Percentiles rank a stretch among this genome's conserved stretches.
Evolutionary conservation across 2,888 invertebrate genomes (phyloP).

Genomic region (Leistus spinibarbis): DNA sequence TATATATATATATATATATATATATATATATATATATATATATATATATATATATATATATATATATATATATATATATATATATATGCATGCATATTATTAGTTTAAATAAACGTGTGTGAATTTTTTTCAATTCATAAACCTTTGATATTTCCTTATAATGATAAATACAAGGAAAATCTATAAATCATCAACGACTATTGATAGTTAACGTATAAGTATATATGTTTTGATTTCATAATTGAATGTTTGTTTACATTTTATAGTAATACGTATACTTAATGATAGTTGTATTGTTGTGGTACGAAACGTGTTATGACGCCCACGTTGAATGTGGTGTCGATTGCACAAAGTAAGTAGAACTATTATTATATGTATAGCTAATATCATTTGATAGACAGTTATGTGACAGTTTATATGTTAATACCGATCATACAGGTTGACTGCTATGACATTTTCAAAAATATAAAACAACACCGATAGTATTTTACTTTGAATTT

Average conservation of each 20-base stretch:
- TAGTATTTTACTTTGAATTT: too few species aligned
- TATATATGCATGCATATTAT: neutral
- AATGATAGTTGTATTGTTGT: neutral
- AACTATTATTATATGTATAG: neutral
- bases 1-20: neutral
- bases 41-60: neutral
- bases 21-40: neutral
- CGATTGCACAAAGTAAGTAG: neutral
- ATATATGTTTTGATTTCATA: neutral
- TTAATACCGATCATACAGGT: too few species aligned
- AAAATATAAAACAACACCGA: too few species aligned
- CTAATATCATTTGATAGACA: neutral
- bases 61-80: neutral
- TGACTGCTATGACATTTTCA: too few species aligned
- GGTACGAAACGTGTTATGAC: neutral
- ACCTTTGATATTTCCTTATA: too few species aligned
- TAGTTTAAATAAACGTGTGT: neutral
- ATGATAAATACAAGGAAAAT: neutral
- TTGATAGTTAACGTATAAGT: neutral
- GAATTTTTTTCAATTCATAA: neutral
- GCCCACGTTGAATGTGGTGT: neutral
- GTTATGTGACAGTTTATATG: too few species aligned
- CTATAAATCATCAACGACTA: neutral
- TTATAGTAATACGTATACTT: neutral
- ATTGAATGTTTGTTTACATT: neutral